Evolutionary conservation across 2,797 vertebrate genomes (phyloP), one percentile per base, ranked within the genome.

Genomic region (Mus spretus): DNA sequence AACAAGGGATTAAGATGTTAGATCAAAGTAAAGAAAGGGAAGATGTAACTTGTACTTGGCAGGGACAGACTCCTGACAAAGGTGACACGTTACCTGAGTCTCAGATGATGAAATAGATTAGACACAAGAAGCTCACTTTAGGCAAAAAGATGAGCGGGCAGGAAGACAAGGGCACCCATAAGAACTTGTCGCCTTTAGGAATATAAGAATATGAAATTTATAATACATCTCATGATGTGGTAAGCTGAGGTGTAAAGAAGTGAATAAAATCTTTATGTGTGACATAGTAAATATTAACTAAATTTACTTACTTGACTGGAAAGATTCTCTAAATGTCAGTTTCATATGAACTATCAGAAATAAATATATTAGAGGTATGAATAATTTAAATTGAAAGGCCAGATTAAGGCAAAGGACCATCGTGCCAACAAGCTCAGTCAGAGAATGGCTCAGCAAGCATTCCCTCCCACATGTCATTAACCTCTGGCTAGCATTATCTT

Each of bases 321-420:
- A 77, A 44, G 44, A 78, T 37, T 53, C 31, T 37, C 3, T 90
- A 79, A 93, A 89, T 82, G 84, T 90, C 67, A 92, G 84, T 74
- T 74, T 4, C 63, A 78, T 1, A 85, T 3, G 20, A 81, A 55
- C n/a, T 61, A 50, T 26, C 15, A 94, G 44, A 91, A 81, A 91
- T 20, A 57, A 59, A 72, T 44, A 6, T 59, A 55, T 67, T 65
- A n/a, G 28, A 59, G 40, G n/a, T 61, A 19, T 84, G 89, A 94
- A 91, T 28, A 94, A 78, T 93, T 95, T 94, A 93, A 91, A 90
- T 93, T 92, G 67, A 88, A 83, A 91, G 24, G 55, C 85, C 92
- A 95, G 47, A 77, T 59, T 92, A 82, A 7, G 40, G 80, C 86
- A 79, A 85, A 89, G 89, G 3, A 13, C 40, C 82, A 83, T 92